A percentile compares a stretch with the other conserved stretches of the same genome.
phyloP scores from a whole-genome alignment of 2,888 invertebrate genomes.

The Chymomyza amoena region DNA sequence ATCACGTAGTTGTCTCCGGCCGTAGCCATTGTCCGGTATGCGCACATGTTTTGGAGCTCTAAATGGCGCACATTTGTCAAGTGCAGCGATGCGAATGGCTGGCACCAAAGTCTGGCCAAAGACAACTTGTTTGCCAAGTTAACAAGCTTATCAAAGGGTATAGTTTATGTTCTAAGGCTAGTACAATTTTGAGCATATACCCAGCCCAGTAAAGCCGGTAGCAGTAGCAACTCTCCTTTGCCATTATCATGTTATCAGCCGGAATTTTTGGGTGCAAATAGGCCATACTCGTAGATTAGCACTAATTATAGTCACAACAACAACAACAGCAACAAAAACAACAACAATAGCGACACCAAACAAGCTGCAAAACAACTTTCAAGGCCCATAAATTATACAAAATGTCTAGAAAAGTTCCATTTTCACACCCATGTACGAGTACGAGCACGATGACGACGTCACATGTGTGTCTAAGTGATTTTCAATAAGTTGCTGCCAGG shows the following conservation, averaged over 20 bases:
- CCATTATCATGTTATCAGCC: background rate
- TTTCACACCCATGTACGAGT: conserved; percentile 59
- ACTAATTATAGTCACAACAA: background rate
- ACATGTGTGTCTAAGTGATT: conserved; percentile 72
- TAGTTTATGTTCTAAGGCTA: background rate
- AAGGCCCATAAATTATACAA: conserved; percentile 54
- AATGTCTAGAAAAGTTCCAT: conserved; percentile 29
- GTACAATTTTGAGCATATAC: background rate
- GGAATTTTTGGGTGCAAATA: background rate
- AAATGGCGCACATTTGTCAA: conserved; percentile 20
- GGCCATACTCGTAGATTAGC: background rate
- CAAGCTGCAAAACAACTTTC: background rate
- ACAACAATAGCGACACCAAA: background rate
- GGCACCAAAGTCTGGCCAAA: conserved; percentile 1
- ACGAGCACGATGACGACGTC: conserved; percentile 41
- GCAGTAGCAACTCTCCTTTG: background rate
- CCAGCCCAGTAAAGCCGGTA: background rate
- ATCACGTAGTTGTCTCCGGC: conserved; percentile 9
- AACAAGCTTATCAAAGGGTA: background rate
- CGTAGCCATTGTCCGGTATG: background rate
- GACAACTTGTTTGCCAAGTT: conserved; percentile 53
- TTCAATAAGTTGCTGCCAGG: conserved; percentile 61
- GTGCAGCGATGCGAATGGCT: conserved; percentile 15
- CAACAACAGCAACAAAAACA: background rate
- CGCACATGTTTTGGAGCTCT: conserved; percentile 1